These are phyloP conservation scores for Clarias platycephalus DNA, from an alignment of 2,797 vertebrate species.

Conservation along the genomic window DNA sequence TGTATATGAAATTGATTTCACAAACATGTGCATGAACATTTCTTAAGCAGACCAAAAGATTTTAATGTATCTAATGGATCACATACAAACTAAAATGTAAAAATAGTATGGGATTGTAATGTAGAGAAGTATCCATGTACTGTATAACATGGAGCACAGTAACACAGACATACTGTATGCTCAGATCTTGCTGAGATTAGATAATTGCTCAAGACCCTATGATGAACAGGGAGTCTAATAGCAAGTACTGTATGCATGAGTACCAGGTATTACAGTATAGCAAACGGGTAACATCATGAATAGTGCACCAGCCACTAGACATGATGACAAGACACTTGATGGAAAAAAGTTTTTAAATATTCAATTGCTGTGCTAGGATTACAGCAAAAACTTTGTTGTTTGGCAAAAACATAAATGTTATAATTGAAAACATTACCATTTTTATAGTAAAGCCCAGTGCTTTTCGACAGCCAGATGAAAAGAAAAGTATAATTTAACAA, in stretches of 20 bases:
- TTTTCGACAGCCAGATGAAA: background rate
- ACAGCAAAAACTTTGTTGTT: background rate
- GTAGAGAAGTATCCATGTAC: background rate
- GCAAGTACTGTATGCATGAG: too few species aligned
- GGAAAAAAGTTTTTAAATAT: background rate
- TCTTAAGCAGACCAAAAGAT: background rate
- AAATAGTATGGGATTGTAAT: background rate
- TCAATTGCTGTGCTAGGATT: background rate
- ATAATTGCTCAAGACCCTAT: background rate
- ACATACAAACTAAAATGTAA: background rate
- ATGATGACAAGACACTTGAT: background rate
- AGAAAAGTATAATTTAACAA: background rate
- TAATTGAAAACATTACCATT: background rate
- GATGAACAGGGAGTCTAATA: background rate
- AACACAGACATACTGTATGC: background rate
- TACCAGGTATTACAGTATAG: background rate
- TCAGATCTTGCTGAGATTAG: background rate
- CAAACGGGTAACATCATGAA: background rate
- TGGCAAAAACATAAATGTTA: conserved; percentile 8
- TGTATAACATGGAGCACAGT: background rate
- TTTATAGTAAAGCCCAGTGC: background rate
- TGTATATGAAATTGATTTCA: background rate
- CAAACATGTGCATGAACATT: background rate
- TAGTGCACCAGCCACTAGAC: background rate
- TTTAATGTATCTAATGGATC: background rate